Evolutionary conservation across 1,140 invertebrate genomes (phyloP), one percentile per base, ranked within the genome.

Genomic region (Calycopis cecrops): DNA sequence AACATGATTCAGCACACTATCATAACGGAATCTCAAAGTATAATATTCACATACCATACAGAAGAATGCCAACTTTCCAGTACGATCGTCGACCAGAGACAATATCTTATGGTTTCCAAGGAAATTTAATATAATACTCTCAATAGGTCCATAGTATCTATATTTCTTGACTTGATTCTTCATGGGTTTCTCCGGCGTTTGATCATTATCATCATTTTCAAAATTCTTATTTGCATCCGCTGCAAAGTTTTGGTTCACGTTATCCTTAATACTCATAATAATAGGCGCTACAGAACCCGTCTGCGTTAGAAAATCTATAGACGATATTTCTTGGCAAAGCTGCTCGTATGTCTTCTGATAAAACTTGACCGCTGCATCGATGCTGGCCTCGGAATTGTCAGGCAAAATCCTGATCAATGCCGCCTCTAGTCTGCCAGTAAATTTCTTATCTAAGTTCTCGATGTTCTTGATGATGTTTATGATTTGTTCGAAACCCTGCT

Each of bases 261-360:
- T 87, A 52, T 87, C 84, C 9, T 82, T 81, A 37, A 87, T 87
- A 48, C 79, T 83, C 84, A 87, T 85, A 4, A 87, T 85, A 1
- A 87, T 85, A 0, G 84, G 84, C n/a, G 81, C 82, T 0, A 87
- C 82, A 0, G 82, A 77, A 48, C 77, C 77, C 0, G 79, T 76
- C 52, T 81, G 73, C 4, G 69, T 67, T 0, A 76, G 70, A 51
- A 87, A 85, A 57, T 85, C 78, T 9, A 84, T 76, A 11, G 51
- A 33, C 1, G 60, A 62, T 12, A 84, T 69, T 12, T 81, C 75
- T 48, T 64, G 58, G 28, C 77, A 82, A 0, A 87, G 53, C 18
- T 78, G 80, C 9, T 79, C 76, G 34, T 75, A 82, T 0, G 61
- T 51, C 0, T 58, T 58, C 47, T 80, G 73, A 55, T 83, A 84